Base-by-base conservation (phyloP, 1,140 invertebrate species). In the Aphaenogaster floridana region DNA sequence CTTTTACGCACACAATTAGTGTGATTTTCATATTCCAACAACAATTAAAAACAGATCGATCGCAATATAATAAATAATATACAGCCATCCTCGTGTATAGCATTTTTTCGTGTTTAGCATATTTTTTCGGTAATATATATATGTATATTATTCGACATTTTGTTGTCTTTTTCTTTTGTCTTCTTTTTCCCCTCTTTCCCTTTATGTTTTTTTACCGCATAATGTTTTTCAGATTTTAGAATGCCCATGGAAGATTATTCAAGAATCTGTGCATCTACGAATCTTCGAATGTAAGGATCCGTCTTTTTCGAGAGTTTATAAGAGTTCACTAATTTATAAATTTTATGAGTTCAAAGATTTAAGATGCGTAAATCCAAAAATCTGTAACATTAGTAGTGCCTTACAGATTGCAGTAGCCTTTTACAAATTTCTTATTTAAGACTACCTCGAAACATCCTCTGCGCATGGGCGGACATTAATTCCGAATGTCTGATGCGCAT, bases 41-140 rank as follows among this genome's bases (percentile, higher is more conserved):
- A 93, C 90, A 88, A 94, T 93, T 94, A 93, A 91, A 94, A 94
- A 94, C 92, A 93, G 91, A 89, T 94, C 90, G 86, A 92, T 90
- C 88, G 87, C 85, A 93, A 90, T 8, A 45, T 86, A 91, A 94
- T 92, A 79, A 93, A 93, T 94, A 91, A 86, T 81, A 79, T 83
- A 78, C 91, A 92, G 81, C 90, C 76, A 77, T 71, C 91, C 89
- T 93, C 59, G 86, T 91, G 80, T 92, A 91, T 85, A 91, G 87
- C 34, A 74, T 87, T 90, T 91, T 89, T 28, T 28, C 28, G 28
- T 28, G 28, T 28, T 88, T 89, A 77, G 64, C 59, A 76, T 89
- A 89, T 61, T 72, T 48, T 87, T 93, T 92, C 52, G 15, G 91
- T 93, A 93, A 91, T 92, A 90, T 87, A 64, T 90, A 86, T 66